phyloP scores from a whole-genome alignment of 2,888 invertebrate genomes.

The Pilophorus perplexus region DNA sequence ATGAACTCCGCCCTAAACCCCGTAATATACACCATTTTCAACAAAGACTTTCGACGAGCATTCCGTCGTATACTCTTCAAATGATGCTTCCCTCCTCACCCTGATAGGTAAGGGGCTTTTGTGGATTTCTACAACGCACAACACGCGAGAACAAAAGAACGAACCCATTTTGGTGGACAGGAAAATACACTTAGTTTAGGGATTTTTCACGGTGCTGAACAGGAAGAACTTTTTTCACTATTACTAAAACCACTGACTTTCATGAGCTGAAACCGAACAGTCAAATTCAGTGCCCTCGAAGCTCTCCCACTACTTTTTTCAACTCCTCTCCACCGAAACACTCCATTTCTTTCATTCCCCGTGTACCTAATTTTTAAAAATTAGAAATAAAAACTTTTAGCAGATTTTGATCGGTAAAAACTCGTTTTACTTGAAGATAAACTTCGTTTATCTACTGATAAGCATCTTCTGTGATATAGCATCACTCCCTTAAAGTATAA shows the following conservation, averaged over 20 bases:
- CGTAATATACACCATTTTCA: slow-evolving; percentile 94
- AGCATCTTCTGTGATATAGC: slow-evolving; percentile 40
- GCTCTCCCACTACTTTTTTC: too few relatives aligned
- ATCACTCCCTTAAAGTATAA: slow-evolving; percentile 21
- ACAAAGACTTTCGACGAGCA: slow-evolving; percentile 94
- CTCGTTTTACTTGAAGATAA: slow-evolving; percentile 22
- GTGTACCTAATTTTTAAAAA: too few relatives aligned
- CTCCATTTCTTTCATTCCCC: too few relatives aligned
- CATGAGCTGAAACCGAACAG: too few relatives aligned
- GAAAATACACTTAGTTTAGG: too few relatives aligned
- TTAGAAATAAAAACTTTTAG: too few relatives aligned
- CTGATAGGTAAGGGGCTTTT: slow-evolving; percentile 29
- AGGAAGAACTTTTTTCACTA: too few relatives aligned
- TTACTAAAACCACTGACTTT: too few relatives aligned
- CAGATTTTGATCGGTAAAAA: slow-evolving; percentile 1
- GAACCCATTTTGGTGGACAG: too few relatives aligned
- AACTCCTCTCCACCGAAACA: too few relatives aligned
- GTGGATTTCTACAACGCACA: slow-evolving; percentile 6
- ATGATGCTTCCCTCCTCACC: slow-evolving; percentile 42
- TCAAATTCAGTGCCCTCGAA: too few relatives aligned
- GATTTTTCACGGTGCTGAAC: too few relatives aligned
- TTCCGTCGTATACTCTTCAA: slow-evolving; percentile 94
- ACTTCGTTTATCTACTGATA: slow-evolving; percentile 24
- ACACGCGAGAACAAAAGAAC: not conserved
- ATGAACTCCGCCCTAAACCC: slow-evolving; percentile 96